Percentiles rank a stretch among this genome's conserved stretches.
Evolutionary conservation across 2,888 invertebrate genomes (phyloP).

Genomic region (Ypsolopha scabrella): DNA sequence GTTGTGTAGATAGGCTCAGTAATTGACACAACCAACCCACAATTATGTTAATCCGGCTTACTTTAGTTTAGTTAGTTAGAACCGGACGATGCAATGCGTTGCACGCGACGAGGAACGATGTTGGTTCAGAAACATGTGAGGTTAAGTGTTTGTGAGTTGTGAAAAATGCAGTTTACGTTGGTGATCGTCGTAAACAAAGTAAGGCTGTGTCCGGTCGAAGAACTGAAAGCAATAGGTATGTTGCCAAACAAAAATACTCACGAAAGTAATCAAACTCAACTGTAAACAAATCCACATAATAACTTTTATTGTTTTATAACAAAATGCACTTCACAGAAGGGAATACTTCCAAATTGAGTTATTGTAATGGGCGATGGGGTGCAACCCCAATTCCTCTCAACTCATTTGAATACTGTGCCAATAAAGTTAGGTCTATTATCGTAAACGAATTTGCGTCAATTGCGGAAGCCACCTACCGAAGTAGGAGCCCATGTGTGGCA

Average conservation of each 20-base stretch:
- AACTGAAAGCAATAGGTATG: constrained; percentile 51
- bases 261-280: too few relatives aligned
- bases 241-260: background rate
- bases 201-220: constrained; percentile 55
- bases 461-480: constrained; percentile 4
- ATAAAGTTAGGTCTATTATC: background rate
- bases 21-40: constrained; percentile 44
- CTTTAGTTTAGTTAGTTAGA: constrained; percentile 38
- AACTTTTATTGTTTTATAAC: too few relatives aligned
- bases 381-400: too few relatives aligned
- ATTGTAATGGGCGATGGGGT: too few relatives aligned
- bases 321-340: too few relatives aligned
- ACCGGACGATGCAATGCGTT: constrained; percentile 42
- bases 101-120: constrained; percentile 53
- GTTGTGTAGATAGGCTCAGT: constrained; percentile 34
- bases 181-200: constrained; percentile 64
- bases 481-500: constrained; percentile 33
- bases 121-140: constrained; percentile 41
- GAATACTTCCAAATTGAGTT: too few relatives aligned
- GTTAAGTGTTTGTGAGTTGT: constrained; percentile 32
- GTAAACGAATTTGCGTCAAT: background rate
- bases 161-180: constrained; percentile 61
- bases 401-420: too few relatives aligned
- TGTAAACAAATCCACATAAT: too few relatives aligned
- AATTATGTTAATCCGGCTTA: constrained; percentile 62